phyloP scores from a whole-genome alignment of 2,888 invertebrate species.

The Pocota personata region DNA sequence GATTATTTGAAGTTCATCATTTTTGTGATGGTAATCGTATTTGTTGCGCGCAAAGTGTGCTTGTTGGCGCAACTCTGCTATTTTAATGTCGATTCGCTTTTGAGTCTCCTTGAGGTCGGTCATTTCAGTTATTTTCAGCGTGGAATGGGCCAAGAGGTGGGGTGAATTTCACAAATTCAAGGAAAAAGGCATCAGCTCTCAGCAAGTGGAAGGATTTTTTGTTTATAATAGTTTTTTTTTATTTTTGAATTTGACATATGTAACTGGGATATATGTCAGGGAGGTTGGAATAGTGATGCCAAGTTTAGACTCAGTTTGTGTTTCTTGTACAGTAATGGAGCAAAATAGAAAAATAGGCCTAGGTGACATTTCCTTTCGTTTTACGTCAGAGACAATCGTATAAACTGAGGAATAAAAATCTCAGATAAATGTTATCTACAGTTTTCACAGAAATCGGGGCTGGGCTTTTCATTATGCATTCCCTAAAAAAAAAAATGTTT shows the following conservation, averaged over 20 bases:
- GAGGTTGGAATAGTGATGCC: background rate
- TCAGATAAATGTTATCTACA: no score
- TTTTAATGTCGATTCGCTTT: constrained; percentile 69
- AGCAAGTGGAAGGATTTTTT: constrained; percentile 18
- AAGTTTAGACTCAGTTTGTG: background rate
- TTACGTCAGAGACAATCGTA: no score
- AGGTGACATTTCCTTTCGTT: no score
- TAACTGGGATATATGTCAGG: constrained; percentile 16
- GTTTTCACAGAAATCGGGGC: no score
- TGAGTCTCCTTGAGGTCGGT: constrained; percentile 46
- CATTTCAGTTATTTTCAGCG: constrained; percentile 38
- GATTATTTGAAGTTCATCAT: constrained; percentile 76
- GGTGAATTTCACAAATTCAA: constrained; percentile 22
- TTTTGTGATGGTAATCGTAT: constrained; percentile 76
- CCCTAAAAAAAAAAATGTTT: no score
- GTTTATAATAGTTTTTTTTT: background rate
- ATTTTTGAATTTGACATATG: constrained; percentile 26
- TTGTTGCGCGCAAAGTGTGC: constrained; percentile 75
- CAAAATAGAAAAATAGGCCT: background rate
- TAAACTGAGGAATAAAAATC: no score
- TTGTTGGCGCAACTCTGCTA: constrained; percentile 75
- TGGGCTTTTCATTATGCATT: no score
- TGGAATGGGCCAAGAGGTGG: background rate
- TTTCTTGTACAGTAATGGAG: constrained; percentile 7
- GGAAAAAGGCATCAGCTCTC: background rate